Base-by-base conservation (phyloP, 2,888 invertebrate species). In the Buathra laborator region DNA sequence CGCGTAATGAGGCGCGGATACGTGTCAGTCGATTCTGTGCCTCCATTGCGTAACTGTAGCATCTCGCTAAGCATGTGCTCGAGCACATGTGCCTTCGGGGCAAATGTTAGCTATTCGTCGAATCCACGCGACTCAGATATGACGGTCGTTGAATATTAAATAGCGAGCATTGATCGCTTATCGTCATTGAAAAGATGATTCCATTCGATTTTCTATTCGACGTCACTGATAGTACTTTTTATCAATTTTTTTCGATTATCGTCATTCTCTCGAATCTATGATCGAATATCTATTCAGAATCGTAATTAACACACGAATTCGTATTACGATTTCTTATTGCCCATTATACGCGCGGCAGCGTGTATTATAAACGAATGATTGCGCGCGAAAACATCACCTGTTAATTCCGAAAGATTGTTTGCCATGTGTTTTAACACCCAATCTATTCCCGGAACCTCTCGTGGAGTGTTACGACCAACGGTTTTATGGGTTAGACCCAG, bases 321-420 rank as follows among this genome's bases (percentile, higher is more conserved):
- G 53, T 16, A 53, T 2, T 16, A 53, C 51, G 32, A 70, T 70
- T 6, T 53, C 37, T n/a, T 4, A 1, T 29, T 14, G 14, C n/a
- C 24, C 7, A 16, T 3, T 10, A 56, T 10, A 56, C 53, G 12
- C 56, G 56, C 9, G n/a, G 10, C 56, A 62, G 24, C 12, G 56
- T 4, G 56, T 4, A 10, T 24, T 10, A 24, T 29, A 46, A n/a
- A 59, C n/a, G 44, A 10, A 12, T 29, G 24, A 62, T 62, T 6
- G 72, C 44, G 53, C n/a, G 37, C 46, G 14, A 29, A 51, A 67
- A 12, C 67, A 68, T 68, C 53, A 24, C 12, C 43, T 24, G 82
- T 64, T 70, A 77, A 77, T 71, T 71, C 56, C 51, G 46, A 67
- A 75, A 77, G 56, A 64, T 29, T 76, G 62, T 82, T 82, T 82